Evolutionary conservation across 2,797 vertebrate species (phyloP).

Genomic region (Karalla daura): DNA sequence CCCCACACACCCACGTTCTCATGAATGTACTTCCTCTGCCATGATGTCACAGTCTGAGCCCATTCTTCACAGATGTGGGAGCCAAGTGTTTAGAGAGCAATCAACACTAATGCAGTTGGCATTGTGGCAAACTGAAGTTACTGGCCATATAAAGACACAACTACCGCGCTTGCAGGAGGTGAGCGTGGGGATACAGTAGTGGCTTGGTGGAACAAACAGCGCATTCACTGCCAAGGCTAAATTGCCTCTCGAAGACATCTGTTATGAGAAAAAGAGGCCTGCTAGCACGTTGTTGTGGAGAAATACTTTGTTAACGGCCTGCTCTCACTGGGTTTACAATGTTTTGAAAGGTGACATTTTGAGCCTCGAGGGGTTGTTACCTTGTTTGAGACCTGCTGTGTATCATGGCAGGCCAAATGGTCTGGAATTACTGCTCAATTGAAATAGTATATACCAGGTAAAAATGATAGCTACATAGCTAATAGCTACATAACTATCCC

Average conservation of each 20-base stretch:
- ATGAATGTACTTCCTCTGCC: conserved; percentile 70
- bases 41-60: conserved; percentile 77
- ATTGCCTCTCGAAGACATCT: conserved; percentile 59
- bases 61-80: conserved; percentile 78
- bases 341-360: conserved; percentile 66
- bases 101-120: conserved; percentile 66
- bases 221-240: conserved; percentile 37
- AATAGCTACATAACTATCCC: conserved; percentile 26
- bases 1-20: conserved; percentile 55
- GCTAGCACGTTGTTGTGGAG: conserved; percentile 28
- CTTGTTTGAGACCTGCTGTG: conserved; percentile 67
- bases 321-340: conserved; percentile 41
- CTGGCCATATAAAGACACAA: conserved; percentile 69
- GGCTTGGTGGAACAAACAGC: conserved; percentile 58
- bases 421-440: conserved; percentile 68
- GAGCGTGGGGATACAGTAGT: conserved; percentile 40
- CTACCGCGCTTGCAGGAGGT: conserved; percentile 33
- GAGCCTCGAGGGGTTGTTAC: conserved; percentile 42
- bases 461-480: no score
- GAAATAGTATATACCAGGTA: conserved; percentile 47
- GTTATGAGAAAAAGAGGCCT: conserved; percentile 43
- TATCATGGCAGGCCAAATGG: conserved; percentile 53
- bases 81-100: conserved; percentile 72
- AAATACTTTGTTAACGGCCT: conserved; percentile 45
- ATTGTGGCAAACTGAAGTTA: conserved; percentile 53